Base-by-base conservation (phyloP, 2,797 vertebrate species). In the Simalia tracyae region DNA sequence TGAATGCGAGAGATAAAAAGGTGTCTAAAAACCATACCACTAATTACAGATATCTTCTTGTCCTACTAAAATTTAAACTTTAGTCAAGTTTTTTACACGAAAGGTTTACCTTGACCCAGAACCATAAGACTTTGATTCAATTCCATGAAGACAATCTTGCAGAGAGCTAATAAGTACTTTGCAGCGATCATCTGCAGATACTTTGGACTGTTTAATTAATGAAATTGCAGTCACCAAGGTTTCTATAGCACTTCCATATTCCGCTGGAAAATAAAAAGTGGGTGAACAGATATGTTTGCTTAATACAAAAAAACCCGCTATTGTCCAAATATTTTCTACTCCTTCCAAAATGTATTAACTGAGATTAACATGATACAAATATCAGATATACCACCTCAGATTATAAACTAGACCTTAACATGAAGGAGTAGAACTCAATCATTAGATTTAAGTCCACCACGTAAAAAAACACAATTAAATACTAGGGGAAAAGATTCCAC, bases 141-240 rank as follows among this genome's bases (percentile, higher is more conserved):
- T 99, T 95, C 99, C 99, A 93, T 99, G 99, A 93, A 99, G 98
- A 96, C 99, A 99, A 97, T 99, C 99, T 97, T 99, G 99, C 95
- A 99, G 98, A 93, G 99, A 99, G 96, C 99, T 99, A 98, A 99
- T 99, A 93, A 99, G 98, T 91, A 99, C 99, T 97, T 99, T 99
- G 96, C 99, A 99, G 94, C 99, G 99, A 97, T 99, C 99, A 50
- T 99, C 99, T 7, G 99, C 99, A 19, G 99, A 99, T 81, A 99
- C 99, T 98, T 99, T 99, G 93, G 99, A 99, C 97, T 99, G 99
- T 96, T 99, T 99, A 95, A 99, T 99, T 97, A 99, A 98, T 96
- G 99, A 99, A 97, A 99, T 99, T 90, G 99, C 99, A 17, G 99
- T 99, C 96, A 99, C 99, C 97, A 99, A 96, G 84, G 99, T 99